phyloP scores from a whole-genome alignment of 1,140 invertebrate genomes.

The Oppia nitens region DNA sequence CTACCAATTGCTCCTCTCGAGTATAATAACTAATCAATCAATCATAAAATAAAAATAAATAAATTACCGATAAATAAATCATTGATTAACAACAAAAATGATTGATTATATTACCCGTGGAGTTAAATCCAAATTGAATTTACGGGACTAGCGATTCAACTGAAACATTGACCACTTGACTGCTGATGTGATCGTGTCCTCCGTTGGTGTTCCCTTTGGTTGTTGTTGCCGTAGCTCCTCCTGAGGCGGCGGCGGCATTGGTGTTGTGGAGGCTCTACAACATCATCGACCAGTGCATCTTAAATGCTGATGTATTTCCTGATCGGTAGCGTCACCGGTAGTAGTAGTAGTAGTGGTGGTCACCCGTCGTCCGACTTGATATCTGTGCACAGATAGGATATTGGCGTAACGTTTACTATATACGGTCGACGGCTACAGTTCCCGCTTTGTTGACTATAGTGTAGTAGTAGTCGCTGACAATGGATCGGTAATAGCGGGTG shows the following conservation, averaged over 20 bases:
- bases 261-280: too few species aligned
- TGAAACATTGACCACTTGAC: constrained; percentile 24
- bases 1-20: constrained; percentile 73
- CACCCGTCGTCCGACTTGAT: too few species aligned
- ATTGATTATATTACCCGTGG: constrained; percentile 65
- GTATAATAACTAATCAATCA: constrained; percentile 45
- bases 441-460: too few species aligned
- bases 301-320: not conserved
- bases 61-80: too few species aligned
- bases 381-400: too few species aligned
- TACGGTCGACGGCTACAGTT: too few species aligned
- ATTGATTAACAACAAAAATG: too few species aligned
- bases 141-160: constrained; percentile 38
- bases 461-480: too few species aligned
- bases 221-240: not conserved
- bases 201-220: not conserved
- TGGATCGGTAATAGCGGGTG: too few species aligned
- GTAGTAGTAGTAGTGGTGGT: too few species aligned
- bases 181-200: not conserved
- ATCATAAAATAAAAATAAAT: constrained; percentile 21
- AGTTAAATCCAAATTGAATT: constrained; percentile 80
- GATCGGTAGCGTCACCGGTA: not conserved
- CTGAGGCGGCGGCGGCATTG: not conserved
- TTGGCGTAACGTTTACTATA: too few species aligned
- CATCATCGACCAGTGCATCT: too few species aligned